Base-by-base conservation (phyloP, 37 sponge, comb jelly and placozoan genomes). In the Beroe forskalii region DNA sequence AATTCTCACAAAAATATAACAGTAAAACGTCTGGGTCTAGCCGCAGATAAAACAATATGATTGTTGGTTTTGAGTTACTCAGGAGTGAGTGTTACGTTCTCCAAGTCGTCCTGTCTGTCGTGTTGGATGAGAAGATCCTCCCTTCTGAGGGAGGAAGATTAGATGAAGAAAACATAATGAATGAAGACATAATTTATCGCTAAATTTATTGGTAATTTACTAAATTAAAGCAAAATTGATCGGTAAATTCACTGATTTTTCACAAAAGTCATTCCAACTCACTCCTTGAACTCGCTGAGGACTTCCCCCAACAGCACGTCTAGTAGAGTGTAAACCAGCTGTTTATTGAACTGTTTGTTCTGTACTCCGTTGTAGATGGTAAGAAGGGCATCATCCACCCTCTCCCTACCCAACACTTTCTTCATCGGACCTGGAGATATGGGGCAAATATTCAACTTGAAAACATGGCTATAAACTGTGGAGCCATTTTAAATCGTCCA, bases 241-340 rank as follows among this genome's bases (percentile, higher is more conserved):
- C 28, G 20, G 27, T 64, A 64, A 55, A 55, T 55, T 55, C 60
- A 55, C 60, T 55, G 17, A 55, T 55, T n/a, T n/a, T n/a, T n/a
- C n/a, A n/a, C n/a, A n/a, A n/a, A n/a, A n/a, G n/a, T 55, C 60
- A 55, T 9, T 55, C 14, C 20, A 63, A 72, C 75, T 72, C 22
- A 72, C 75, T 72, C 75, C 35, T 20, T 72, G 20, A 72, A 39
- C 37, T 72, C 75, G 14, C 38, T 72, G 40, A 72, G 75, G 40
- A 72, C 75, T 39, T 72, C 75, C 38, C 75, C 75, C 75, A 72
- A 37, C 22, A 72, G 35, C 32, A 72, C 40, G 75, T 72, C 75
- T 32, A 72, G 20, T 39, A 72, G 75, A 4, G 75, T 72, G 75
- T 72, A 72, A 72, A 72, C 40, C 22, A 72, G 75, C 38, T 72